phyloP scores from a whole-genome alignment of 2,797 vertebrate genomes.

The Myotis vivesi region DNA sequence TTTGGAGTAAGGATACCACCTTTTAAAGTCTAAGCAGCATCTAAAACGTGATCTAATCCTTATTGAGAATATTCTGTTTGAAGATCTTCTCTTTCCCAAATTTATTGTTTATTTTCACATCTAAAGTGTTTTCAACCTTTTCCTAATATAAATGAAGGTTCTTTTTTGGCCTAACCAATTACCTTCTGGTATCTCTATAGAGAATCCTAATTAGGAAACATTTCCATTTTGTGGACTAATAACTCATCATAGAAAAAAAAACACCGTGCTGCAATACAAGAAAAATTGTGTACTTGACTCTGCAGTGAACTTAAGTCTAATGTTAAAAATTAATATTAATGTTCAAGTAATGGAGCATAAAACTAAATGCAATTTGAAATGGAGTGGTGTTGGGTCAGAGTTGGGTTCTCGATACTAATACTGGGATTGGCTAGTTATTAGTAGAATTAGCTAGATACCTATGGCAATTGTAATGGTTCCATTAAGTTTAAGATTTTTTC shows the following conservation, averaged over 20 bases:
- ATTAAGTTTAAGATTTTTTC: constrained; percentile 30
- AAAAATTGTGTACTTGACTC: constrained; percentile 10
- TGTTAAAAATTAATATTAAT: constrained; percentile 56
- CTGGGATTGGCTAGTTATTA: neutral
- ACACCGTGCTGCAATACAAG: neutral
- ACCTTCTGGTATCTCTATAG: constrained; percentile 7
- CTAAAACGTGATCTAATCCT: neutral
- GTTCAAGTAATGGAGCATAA: constrained; percentile 52
- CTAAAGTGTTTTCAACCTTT: neutral
- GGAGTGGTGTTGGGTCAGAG: neutral
- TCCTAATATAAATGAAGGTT: constrained; percentile 8
- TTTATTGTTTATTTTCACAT: constrained; percentile 28
- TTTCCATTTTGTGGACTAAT: constrained; percentile 44
- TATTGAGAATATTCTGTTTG: neutral
- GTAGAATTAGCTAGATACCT: constrained; percentile 4
- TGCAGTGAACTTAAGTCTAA: constrained; percentile 45
- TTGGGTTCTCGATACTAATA: neutral
- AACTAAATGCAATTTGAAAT: constrained; percentile 31
- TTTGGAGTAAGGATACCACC: constrained; percentile 4
- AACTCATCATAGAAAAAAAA: constrained; percentile 31
- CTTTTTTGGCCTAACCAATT: neutral
- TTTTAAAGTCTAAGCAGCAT: neutral
- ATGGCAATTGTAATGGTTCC: constrained; percentile 26
- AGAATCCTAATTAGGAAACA: constrained; percentile 46
- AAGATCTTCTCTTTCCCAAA: neutral